Conservation (phyloP, 2,113 vertebrate species). For the Cacatua alba region DNA sequence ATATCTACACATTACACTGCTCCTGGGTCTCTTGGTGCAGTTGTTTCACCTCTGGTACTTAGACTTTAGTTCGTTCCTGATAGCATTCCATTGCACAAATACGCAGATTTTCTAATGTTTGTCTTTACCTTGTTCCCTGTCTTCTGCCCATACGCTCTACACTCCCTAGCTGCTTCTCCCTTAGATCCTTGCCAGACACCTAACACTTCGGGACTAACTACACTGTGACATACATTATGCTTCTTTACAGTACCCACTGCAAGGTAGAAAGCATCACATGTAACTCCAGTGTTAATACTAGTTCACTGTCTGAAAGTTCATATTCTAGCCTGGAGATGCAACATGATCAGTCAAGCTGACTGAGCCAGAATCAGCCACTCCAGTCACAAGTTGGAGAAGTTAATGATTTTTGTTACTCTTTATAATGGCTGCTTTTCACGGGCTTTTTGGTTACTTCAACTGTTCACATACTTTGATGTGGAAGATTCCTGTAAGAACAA, state of each 20-base stretch:
- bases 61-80: background rate
- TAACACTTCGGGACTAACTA: background rate
- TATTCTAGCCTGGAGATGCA: background rate
- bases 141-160: background rate
- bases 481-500: background rate
- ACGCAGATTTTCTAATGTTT: background rate
- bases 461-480: background rate
- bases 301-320: background rate
- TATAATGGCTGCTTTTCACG: background rate
- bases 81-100: background rate
- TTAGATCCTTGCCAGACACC: background rate
- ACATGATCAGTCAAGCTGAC: background rate
- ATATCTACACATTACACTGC: background rate
- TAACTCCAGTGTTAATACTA: background rate
- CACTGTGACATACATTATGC: background rate
- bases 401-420: background rate
- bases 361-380: background rate
- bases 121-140: background rate
- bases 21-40: background rate
- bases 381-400: background rate
- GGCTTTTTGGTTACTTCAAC: background rate
- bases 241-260: background rate
- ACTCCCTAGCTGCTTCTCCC: background rate
- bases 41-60: background rate
- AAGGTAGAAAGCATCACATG: background rate